Conservation (phyloP, 2,113 vertebrate genomes). For the Ardeotis arabs region DNA sequence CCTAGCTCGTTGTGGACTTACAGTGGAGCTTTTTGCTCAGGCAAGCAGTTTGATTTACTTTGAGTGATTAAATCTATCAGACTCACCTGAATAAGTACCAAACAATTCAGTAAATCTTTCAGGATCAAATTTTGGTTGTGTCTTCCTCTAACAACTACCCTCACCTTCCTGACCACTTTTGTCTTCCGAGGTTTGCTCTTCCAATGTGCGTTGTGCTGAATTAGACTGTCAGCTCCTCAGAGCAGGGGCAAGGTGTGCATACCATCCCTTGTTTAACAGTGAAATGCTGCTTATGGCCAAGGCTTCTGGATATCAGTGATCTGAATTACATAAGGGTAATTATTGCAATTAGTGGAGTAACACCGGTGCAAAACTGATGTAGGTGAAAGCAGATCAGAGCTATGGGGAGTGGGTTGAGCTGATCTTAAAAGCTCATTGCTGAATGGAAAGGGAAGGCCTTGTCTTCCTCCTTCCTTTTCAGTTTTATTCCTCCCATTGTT, state of each 20-base stretch:
- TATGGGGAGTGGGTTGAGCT: not conserved
- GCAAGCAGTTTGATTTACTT: not conserved
- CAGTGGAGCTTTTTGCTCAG: not conserved
- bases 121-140: not conserved
- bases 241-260: not conserved
- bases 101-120: not conserved
- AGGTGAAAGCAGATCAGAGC: not conserved
- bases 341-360: not conserved
- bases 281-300: not conserved
- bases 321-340: not conserved
- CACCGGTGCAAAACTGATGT: not conserved
- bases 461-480: not conserved
- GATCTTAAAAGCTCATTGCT: not conserved
- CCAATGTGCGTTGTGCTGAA: accelerated
- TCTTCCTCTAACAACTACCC: not conserved
- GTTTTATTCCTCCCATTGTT: not conserved
- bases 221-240: not conserved
- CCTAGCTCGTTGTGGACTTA: not conserved
- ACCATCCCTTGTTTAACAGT: not conserved
- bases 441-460: not conserved
- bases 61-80: not conserved
- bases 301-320: not conserved
- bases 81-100: not conserved
- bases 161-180: not conserved
- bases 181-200: not conserved